A percentile compares a stretch with the other conserved stretches of the same genome.
Evolutionary conservation across 2,888 invertebrate genomes (phyloP).

Genomic region (Abrostola triplasia): DNA sequence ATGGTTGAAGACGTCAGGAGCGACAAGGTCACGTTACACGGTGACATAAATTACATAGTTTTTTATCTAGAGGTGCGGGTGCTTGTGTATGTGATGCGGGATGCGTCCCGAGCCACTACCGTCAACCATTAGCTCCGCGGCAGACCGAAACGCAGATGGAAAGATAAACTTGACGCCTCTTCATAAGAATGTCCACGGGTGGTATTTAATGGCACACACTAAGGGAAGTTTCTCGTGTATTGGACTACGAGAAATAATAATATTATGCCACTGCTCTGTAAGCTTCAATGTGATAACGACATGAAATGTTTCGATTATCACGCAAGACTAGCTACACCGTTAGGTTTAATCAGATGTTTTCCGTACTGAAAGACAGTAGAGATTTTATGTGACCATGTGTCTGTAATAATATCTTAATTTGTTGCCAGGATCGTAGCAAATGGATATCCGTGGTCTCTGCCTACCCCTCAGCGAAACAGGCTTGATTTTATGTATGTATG

Average conservation of each 20-base stretch:
- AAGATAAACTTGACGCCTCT: slow-evolving; percentile 36
- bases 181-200: slow-evolving; percentile 23
- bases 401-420: no score
- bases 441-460: no score
- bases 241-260: not conserved
- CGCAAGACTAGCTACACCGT: no score
- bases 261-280: no score
- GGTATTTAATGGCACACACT: slow-evolving; percentile 21
- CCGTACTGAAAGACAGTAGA: no score
- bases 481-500: no score
- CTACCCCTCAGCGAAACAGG: no score
- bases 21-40: not conserved
- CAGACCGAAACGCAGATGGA: slow-evolving; percentile 33
- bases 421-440: no score
- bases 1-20: not conserved
- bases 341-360: no score
- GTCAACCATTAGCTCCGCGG: slow-evolving; percentile 19
- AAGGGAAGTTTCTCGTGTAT: slow-evolving; percentile 1
- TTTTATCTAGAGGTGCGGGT: not conserved
- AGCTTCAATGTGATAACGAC: no score
- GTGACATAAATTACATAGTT: not conserved
- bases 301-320: no score
- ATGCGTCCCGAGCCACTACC: not conserved
- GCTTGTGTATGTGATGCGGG: slow-evolving; percentile 8
- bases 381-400: no score